phyloP scores from a whole-genome alignment of 2,888 invertebrate genomes.

The Pilophorus perplexus region DNA sequence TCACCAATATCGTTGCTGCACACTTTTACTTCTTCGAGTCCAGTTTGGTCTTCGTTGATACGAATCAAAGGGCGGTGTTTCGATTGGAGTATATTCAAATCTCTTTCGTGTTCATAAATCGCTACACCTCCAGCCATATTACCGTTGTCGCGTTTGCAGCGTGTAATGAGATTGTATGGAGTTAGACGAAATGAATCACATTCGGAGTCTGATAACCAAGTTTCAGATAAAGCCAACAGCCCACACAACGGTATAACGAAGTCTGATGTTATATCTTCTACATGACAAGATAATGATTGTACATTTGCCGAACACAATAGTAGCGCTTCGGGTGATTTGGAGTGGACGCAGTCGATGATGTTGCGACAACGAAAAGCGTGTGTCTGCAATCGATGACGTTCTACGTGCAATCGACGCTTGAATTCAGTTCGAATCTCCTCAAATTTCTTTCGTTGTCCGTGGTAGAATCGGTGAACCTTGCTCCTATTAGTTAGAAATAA shows the following conservation, averaged over 20 bases:
- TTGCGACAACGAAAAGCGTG: constrained; percentile 1
- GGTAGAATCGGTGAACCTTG: constrained; percentile 7
- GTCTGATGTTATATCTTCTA: constrained; percentile 2
- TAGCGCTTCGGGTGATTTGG: constrained; percentile 49
- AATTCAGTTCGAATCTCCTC: constrained; percentile 5
- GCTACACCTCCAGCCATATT: too few relatives aligned
- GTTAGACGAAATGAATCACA: too few relatives aligned
- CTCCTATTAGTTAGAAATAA: constrained; percentile 2
- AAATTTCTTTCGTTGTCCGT: background rate
- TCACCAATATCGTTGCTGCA: background rate
- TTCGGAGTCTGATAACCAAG: background rate
- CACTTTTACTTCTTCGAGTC: constrained; percentile 9
- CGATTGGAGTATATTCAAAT: too few relatives aligned
- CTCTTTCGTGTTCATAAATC: too few relatives aligned
- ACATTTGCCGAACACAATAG: background rate
- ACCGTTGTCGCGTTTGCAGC: too few relatives aligned
- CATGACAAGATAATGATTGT: background rate
- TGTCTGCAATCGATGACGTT: background rate
- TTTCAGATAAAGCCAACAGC: background rate
- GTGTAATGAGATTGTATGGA: too few relatives aligned
- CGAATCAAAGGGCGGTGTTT: too few relatives aligned
- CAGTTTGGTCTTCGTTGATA: constrained; percentile 13
- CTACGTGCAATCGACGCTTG: background rate
- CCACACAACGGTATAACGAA: constrained; percentile 1
- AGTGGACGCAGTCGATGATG: constrained; percentile 52